Base-by-base conservation (phyloP, 1,140 invertebrate genomes). In the Drosophila mayri region DNA sequence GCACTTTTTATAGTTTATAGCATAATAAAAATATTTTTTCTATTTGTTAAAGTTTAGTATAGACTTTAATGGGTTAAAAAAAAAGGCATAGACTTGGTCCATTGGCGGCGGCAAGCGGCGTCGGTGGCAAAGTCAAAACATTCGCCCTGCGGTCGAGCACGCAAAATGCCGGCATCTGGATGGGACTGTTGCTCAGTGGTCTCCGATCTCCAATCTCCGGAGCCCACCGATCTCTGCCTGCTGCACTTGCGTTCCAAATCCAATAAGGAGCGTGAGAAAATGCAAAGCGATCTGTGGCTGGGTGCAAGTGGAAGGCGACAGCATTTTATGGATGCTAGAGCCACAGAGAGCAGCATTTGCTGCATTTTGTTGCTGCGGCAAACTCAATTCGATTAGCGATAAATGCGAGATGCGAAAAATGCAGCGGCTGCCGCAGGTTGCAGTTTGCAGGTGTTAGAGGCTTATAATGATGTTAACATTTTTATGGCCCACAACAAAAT, bases 251-350 rank as follows among this genome's bases (percentile, higher is more conserved):
- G 76, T 74, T 80, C 77, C 80, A 73, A 76, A 76, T 84, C 88
- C 84, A 91, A 91, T 91, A 91, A 87, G 87, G 88, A 91, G 87
- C 87, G 87, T 91, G 87, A 88, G 87, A 91, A 70, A 70, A 87
- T 88, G 85, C 84, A 88, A 88, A 88, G 80, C 82, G 62, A 90
- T 63, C 59, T 80, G 83, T 25, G 22, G 25, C 44, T 79, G 79
- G 52, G 52, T 54, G 52, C 32, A 38, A 22, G 52, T 54, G 52
- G 32, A 55, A 25, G 52, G 74, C 83, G 71, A 86, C 83, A 87
- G 82, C 81, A 88, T 83, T 79, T 83, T 79, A 83, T 87, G 68
- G 79, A 86, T 86, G 75, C 79, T 78, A 79, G 78, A 70, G 47
- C 49, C 30, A 44, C 30, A 58, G 61, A 76, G 67, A 68, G 70